These are phyloP conservation scores for Protobothrops mucrosquamatus DNA, from an alignment of 2,113 vertebrate species.

Conservation along the genomic window DNA sequence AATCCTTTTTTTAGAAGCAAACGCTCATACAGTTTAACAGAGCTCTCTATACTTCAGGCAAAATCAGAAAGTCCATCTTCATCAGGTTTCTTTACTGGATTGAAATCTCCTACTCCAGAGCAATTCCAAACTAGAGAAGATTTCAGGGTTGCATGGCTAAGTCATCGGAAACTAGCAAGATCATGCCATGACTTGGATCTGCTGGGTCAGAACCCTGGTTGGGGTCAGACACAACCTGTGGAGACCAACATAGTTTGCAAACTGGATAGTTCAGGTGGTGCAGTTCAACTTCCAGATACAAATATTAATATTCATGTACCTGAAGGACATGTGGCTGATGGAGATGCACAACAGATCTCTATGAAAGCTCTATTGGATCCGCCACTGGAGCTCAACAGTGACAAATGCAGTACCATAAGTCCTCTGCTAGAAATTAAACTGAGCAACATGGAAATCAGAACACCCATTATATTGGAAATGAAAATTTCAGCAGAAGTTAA, in stretches of 20 bases:
- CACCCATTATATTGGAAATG: constrained; percentile 83
- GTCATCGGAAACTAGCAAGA: constrained; percentile 90
- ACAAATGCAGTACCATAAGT: constrained; percentile 86
- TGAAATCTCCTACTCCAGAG: constrained; percentile 91
- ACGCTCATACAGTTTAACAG: constrained; percentile 93
- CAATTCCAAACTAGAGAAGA: constrained; percentile 95
- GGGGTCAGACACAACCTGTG: constrained; percentile 95
- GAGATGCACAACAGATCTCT: constrained; percentile 91
- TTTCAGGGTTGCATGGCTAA: constrained; percentile 91
- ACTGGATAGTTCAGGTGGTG: constrained; percentile 87
- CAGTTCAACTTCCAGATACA: constrained; percentile 90
- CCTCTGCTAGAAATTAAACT: constrained; percentile 93
- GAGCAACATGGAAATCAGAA: constrained; percentile 90
- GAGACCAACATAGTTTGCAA: constrained; percentile 92
- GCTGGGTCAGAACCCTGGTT: constrained; percentile 91
- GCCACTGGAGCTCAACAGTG: constrained; percentile 88
- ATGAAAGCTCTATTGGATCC: constrained; percentile 91
- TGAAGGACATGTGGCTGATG: constrained; percentile 82
- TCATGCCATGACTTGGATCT: constrained; percentile 94
- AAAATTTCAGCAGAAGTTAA: constrained; percentile 88
- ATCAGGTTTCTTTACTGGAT: constrained; percentile 75
- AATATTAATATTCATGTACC: constrained; percentile 88
- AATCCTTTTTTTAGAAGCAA: constrained; percentile 95
- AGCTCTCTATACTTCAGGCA: constrained; percentile 89
- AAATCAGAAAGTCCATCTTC: constrained; percentile 65